These are phyloP conservation scores for Eospalax fontanierii DNA, from an alignment of 2,797 vertebrate species.

Conservation along the genomic window DNA sequence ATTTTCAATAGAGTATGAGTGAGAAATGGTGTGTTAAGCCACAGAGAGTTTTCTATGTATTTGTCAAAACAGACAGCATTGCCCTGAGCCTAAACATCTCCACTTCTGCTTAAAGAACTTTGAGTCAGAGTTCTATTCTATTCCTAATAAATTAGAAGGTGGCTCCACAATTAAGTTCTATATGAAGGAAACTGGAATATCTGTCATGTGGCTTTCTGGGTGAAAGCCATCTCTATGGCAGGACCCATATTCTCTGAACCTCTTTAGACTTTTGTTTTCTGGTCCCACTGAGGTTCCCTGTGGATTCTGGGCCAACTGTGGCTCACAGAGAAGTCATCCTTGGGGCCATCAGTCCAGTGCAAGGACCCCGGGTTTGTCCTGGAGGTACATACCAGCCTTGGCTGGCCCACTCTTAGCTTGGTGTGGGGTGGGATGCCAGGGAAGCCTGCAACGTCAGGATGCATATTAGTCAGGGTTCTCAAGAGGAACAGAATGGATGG, in stretches of 20 bases:
- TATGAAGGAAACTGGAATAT: neutral
- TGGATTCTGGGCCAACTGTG: neutral
- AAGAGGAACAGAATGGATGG: too few relatives aligned
- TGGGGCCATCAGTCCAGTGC: neutral
- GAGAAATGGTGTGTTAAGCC: neutral
- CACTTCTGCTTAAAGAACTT: neutral
- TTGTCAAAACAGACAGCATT: neutral
- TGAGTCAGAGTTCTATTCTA: neutral
- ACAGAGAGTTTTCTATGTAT: neutral
- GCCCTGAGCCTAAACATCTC: neutral
- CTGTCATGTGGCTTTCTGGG: neutral
- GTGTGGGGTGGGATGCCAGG: neutral
- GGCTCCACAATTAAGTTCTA: neutral
- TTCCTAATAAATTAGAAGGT: neutral
- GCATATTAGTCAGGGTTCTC: too few relatives aligned
- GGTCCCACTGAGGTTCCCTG: neutral
- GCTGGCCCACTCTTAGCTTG: neutral
- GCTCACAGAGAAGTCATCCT: fast-evolving
- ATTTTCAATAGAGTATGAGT: neutral
- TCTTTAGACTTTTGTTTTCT: neutral
- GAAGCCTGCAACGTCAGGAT: neutral
- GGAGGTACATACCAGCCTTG: neutral
- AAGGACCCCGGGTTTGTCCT: neutral
- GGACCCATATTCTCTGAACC: neutral
- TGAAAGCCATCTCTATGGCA: neutral